These are phyloP conservation scores for Hiodon tergisus DNA, from an alignment of 2,113 vertebrate species.

Conservation along the genomic window DNA sequence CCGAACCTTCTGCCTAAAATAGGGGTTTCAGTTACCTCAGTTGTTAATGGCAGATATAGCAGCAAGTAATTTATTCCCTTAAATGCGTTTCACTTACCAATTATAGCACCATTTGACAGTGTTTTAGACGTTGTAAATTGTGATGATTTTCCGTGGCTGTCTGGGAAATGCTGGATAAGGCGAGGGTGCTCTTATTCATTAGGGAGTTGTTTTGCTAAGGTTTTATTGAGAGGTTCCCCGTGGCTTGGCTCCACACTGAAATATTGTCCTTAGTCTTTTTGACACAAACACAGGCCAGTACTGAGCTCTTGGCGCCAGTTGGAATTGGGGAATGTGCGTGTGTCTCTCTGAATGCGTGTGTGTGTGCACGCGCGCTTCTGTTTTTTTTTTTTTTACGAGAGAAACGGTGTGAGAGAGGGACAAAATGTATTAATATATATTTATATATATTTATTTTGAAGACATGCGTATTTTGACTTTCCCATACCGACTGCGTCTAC, in stretches of 20 bases:
- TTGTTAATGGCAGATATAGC: constrained; percentile 2
- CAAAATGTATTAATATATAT: neutral
- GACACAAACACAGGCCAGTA: constrained; percentile 77
- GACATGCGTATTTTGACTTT: too few species aligned
- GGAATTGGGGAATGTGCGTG: constrained; percentile 70
- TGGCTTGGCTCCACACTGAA: constrained; percentile 79
- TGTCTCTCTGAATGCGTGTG: constrained; percentile 35
- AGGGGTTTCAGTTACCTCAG: neutral
- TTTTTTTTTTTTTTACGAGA: neutral
- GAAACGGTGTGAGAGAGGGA: constrained; percentile 6
- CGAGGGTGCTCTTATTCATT: constrained; percentile 45
- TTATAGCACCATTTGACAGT: constrained; percentile 9
- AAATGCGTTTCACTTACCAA: neutral
- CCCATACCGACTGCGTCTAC: neutral
- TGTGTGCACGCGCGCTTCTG: neutral
- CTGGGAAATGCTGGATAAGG: constrained; percentile 22
- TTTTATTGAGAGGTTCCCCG: constrained; percentile 81
- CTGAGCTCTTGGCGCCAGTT: constrained; percentile 75
- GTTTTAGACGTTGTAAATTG: constrained; percentile 30
- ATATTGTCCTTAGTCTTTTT: constrained; percentile 75
- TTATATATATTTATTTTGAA: too few species aligned
- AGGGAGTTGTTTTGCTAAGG: constrained; percentile 70
- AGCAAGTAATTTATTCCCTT: constrained; percentile 14
- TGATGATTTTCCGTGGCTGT: constrained; percentile 52
- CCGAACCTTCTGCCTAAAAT: neutral